Conservation (phyloP, 1,140 invertebrate species). For the Lordiphosa stackelbergi region DNA sequence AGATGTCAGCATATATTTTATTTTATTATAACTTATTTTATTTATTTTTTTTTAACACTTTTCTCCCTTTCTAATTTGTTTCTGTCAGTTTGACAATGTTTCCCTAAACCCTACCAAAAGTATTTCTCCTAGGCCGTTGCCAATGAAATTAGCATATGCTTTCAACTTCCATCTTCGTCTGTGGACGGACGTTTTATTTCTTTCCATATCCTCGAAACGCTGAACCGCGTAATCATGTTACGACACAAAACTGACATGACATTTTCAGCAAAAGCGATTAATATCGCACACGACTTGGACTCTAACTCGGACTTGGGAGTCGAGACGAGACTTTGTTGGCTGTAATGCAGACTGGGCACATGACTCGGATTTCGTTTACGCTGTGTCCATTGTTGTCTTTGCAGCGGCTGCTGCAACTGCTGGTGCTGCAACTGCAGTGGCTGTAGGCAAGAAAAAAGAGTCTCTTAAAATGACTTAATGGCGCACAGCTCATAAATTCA, state of each 20-base stretch:
- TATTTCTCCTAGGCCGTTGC: no score
- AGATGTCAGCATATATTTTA: no score
- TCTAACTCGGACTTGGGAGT: constrained; percentile 11
- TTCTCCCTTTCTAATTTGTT: no score
- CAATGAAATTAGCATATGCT: background rate
- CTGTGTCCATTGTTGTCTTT: constrained; percentile 48
- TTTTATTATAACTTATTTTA: no score
- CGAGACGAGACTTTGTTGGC: constrained; percentile 24
- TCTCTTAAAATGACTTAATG: constrained; percentile 76
- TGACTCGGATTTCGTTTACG: constrained; percentile 39
- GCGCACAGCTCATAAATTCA: constrained; percentile 74
- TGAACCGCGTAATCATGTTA: constrained; percentile 70
- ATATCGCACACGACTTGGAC: constrained; percentile 68
- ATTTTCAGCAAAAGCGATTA: constrained; percentile 75
- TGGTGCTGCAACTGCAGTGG: constrained; percentile 11
- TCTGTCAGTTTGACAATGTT: no score
- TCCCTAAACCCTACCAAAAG: no score
- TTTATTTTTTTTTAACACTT: no score
- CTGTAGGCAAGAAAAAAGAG: constrained; percentile 54
- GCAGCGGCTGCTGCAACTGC: constrained; percentile 21
- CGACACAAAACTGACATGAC: constrained; percentile 74
- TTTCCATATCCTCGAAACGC: constrained; percentile 25
- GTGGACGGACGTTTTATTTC: background rate
- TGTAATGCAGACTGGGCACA: constrained; percentile 10
- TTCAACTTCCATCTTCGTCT: background rate